Conservation (phyloP, 2,888 invertebrate genomes). For the Pantelozetes paolii region DNA sequence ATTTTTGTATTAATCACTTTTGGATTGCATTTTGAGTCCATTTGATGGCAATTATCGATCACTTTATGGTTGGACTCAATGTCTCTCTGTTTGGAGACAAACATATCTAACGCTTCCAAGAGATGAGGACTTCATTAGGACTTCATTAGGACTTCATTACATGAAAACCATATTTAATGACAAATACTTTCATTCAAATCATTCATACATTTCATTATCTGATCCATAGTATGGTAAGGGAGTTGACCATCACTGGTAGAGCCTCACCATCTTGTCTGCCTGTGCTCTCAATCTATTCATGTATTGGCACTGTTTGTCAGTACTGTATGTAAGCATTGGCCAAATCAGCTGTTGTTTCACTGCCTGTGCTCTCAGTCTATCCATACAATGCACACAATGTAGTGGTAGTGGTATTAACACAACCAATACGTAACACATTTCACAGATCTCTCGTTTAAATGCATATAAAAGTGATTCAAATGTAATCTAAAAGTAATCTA, state of each 20-base stretch:
- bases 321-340: conserved; percentile 7
- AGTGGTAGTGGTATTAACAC: neutral
- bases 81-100: neutral
- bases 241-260: neutral
- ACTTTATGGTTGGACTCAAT: neutral
- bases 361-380: neutral
- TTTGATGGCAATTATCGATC: conserved; percentile 21
- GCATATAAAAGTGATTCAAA: neutral
- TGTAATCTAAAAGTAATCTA: too few relatives aligned
- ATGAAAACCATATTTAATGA: neutral
- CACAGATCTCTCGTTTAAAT: neutral
- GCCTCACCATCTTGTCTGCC: conserved; percentile 24
- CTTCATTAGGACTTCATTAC: conserved; percentile 3
- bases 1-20: neutral
- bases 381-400: neutral
- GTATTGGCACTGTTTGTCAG: neutral
- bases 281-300: neutral
- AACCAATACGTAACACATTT: neutral
- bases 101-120: neutral
- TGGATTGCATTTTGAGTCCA: neutral
- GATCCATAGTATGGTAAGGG: neutral
- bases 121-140: neutral
- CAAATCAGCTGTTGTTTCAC: conserved; percentile 24
- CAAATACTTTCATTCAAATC: neutral
- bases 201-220: neutral